Evolutionary conservation across 2,113 vertebrate species (phyloP).

Genomic region (Atlantisia rogersi): DNA sequence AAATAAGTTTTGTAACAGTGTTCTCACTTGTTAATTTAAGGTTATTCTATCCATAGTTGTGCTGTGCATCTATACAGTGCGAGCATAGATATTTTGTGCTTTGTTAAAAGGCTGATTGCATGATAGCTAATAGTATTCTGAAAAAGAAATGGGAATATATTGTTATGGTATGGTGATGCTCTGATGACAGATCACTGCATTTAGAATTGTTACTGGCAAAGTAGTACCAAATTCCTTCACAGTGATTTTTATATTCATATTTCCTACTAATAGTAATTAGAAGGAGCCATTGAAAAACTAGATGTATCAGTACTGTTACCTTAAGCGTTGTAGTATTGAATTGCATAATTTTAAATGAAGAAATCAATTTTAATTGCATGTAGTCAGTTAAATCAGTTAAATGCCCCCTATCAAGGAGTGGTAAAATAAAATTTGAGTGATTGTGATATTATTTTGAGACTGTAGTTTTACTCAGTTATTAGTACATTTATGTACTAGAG

Average conservation of each 20-base stretch:
- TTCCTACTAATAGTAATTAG: neutral
- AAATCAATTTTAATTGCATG: neutral
- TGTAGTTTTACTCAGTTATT: neutral
- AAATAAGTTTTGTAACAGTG: neutral
- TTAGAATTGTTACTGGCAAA: neutral
- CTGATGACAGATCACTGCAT: neutral
- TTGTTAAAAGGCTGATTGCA: neutral
- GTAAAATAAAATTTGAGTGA: neutral
- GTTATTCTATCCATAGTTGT: neutral
- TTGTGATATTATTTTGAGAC: neutral
- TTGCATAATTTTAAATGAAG: neutral
- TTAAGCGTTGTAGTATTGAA: neutral
- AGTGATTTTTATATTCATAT: neutral
- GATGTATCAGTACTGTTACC: too few relatives aligned
- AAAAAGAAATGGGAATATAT: neutral
- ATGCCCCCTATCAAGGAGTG: neutral
- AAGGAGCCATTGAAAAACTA: neutral
- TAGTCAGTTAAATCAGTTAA: neutral
- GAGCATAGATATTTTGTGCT: neutral
- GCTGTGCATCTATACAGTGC: neutral
- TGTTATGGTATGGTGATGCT: neutral
- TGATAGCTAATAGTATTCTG: neutral
- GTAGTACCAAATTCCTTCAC: neutral
- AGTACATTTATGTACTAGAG: neutral
- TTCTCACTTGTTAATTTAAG: neutral